A percentile compares a stretch with the other conserved stretches of the same genome.
Evolutionary conservation across 1,140 invertebrate species (phyloP).

Genomic region (Bombyx mori): ASM3026992v2 NC_085125.1:4648501-4649000

Average conservation of each 20-base stretch:
- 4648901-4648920: constrained; percentile 74
- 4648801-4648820: not conserved
- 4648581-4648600: too few relatives aligned
- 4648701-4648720: too few relatives aligned
- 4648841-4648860: constrained; percentile 79
- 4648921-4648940: constrained; percentile 87
- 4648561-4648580: too few relatives aligned
- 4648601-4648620: too few relatives aligned
- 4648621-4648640: too few relatives aligned
- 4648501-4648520: not conserved
- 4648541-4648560: not conserved
- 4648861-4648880: constrained; percentile 85
- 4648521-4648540: not conserved
- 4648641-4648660: too few relatives aligned
- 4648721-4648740: too few relatives aligned
- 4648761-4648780: too few relatives aligned
- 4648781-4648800: not conserved
- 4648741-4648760: too few relatives aligned
- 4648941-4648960: constrained; percentile 88
- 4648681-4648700: too few relatives aligned
- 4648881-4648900: constrained; percentile 76
- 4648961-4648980: constrained; percentile 85
- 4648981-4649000: constrained; percentile 85
- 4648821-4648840: not conserved
- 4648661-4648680: too few relatives aligned